A percentile compares a stretch with the other conserved stretches of the same genome.
Evolutionary conservation across 2,888 invertebrate genomes (phyloP).

Genomic region (Sceliomorpha sp.): DNA sequence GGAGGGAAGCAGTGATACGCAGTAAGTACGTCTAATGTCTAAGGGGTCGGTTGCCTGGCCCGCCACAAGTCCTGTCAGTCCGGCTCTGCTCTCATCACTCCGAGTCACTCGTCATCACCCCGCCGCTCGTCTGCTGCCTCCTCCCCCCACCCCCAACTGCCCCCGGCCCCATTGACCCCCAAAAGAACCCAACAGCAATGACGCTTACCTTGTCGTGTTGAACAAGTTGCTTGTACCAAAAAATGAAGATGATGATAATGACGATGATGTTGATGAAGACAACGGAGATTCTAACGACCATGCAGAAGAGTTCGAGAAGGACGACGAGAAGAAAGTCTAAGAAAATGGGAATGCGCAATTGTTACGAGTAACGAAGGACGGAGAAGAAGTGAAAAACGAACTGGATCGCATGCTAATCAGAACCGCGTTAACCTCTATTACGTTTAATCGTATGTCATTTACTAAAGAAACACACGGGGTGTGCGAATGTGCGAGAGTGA

Average conservation of each 20-base stretch:
- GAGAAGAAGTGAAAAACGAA: constrained; percentile 56
- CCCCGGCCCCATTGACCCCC: constrained; percentile 65
- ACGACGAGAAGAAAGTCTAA: constrained; percentile 55
- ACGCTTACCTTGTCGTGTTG: constrained; percentile 80
- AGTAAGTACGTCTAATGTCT: too few species aligned
- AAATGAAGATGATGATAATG: constrained; percentile 41
- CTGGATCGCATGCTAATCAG: constrained; percentile 79
- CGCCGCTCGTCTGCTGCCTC: too few species aligned
- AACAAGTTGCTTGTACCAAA: constrained; percentile 80
- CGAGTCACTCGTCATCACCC: too few species aligned
- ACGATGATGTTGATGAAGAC: constrained; percentile 58
- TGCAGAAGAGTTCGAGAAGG: constrained; percentile 62
- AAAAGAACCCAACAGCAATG: constrained; percentile 71
- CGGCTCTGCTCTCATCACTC: too few species aligned
- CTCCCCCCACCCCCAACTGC: constrained; percentile 61
- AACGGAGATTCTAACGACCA: constrained; percentile 58
- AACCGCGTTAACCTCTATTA: constrained; percentile 80
- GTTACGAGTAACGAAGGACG: constrained; percentile 57
- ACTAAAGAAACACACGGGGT: constrained; percentile 68
- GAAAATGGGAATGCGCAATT: constrained; percentile 72
- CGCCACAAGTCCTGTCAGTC: too few species aligned
- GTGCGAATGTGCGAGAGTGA: constrained; percentile 54
- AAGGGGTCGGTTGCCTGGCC: too few species aligned
- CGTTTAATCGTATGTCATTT: constrained; percentile 79
- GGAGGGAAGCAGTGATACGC: too few species aligned